A percentile compares a stretch with the other conserved stretches of the same genome.
These are phyloP conservation scores for Dysmachus trigonus DNA, from an alignment of 2,888 invertebrate genomes.

Conservation along the genomic window DNA sequence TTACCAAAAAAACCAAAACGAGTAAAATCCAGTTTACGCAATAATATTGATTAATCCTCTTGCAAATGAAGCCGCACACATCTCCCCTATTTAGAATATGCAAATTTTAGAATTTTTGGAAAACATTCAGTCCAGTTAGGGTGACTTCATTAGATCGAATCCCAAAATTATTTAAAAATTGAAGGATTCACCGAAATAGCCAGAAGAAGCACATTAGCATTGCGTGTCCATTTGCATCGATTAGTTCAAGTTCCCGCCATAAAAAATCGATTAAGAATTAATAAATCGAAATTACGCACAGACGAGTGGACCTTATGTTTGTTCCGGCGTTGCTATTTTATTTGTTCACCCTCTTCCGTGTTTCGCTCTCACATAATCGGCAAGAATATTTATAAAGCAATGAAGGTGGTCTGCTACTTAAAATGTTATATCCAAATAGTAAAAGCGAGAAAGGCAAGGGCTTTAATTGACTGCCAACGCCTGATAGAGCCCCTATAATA, in stretches of 20 bases:
- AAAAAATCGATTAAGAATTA: not conserved
- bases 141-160: not conserved
- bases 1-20: not conserved
- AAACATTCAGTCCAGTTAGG: not conserved
- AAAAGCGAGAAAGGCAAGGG: not conserved
- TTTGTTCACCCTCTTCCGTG: not conserved
- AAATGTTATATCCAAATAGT: not conserved
- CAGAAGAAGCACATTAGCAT: not conserved
- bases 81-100: not conserved
- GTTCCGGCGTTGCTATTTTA: not conserved
- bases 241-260: not conserved
- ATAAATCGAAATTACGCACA: not conserved
- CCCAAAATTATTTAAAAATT: not conserved
- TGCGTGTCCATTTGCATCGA: not conserved
- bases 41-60: not conserved
- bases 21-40: not conserved
- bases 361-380: not conserved
- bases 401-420: not conserved
- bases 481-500: not conserved
- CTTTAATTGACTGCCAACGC: not conserved
- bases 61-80: not conserved
- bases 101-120: not conserved
- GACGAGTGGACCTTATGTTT: not conserved
- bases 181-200: not conserved
- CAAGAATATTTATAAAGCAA: not conserved